Evolutionary conservation across 2,888 invertebrate genomes (phyloP).

Genomic region (Agrochola lota): DNA sequence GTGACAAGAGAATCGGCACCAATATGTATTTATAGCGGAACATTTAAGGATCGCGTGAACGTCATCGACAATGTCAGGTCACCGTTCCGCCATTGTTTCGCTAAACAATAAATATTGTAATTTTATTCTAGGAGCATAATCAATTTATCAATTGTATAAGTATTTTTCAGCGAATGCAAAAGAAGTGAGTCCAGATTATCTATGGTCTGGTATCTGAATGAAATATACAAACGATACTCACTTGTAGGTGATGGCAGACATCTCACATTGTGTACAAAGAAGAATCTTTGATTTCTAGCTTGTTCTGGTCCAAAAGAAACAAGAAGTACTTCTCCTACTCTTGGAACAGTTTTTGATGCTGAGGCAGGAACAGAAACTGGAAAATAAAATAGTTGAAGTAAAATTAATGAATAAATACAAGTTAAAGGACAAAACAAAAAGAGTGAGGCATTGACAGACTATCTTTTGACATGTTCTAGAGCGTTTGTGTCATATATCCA

Average conservation of each 20-base stretch:
- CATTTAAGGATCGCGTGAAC: neutral
- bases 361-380: slow-evolving; percentile 81
- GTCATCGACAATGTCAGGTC: neutral
- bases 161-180: slow-evolving; percentile 4
- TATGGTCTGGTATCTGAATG: neutral
- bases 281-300: slow-evolving; percentile 77
- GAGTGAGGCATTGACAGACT: neutral
- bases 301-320: slow-evolving; percentile 80
- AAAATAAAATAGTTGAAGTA: slow-evolving; percentile 59
- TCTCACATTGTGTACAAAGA: slow-evolving; percentile 84
- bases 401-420: neutral
- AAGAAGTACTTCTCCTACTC: slow-evolving; percentile 82
- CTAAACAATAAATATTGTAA: slow-evolving; percentile 6
- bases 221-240: slow-evolving; percentile 70
- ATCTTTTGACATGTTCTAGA: neutral
- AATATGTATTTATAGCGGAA: neutral
- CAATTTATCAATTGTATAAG: neutral
- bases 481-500: neutral
- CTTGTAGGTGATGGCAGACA: slow-evolving; percentile 81
- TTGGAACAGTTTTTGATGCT: slow-evolving; percentile 77
- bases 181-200: neutral
- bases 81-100: slow-evolving; percentile 4
- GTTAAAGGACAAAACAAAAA: too few relatives aligned
- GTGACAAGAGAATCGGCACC: too few relatives aligned
- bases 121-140: slow-evolving; percentile 17